Evolutionary conservation across 2,888 invertebrate genomes (phyloP).

Genomic region (Cordilura impudica): DNA sequence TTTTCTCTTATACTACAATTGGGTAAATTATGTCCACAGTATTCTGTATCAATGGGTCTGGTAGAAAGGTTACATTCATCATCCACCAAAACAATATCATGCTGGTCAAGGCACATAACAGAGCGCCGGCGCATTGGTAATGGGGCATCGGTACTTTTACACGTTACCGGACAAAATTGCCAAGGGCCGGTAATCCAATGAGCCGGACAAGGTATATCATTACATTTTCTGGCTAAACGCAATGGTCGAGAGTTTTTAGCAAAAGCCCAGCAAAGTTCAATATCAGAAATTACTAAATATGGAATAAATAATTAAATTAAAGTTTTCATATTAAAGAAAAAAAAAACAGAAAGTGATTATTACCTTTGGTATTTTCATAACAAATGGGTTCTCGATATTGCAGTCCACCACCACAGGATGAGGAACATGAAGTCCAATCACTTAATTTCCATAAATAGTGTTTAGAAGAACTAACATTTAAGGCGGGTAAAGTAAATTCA

Average conservation of each 20-base stretch:
- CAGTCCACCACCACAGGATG: constrained; percentile 87
- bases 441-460: constrained; percentile 86
- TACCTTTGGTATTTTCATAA: constrained; percentile 78
- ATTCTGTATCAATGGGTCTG: constrained; percentile 84
- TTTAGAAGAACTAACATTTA: constrained; percentile 81
- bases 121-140: constrained; percentile 82
- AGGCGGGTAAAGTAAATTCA: constrained; percentile 83
- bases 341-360: constrained; percentile 63
- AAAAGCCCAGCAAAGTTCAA: constrained; percentile 81
- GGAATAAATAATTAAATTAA: constrained; percentile 51
- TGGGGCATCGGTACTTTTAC: constrained; percentile 78
- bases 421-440: constrained; percentile 89
- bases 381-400: constrained; percentile 80
- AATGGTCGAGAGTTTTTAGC: constrained; percentile 80
- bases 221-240: constrained; percentile 83
- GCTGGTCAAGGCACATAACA: constrained; percentile 87
- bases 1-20: constrained; percentile 68
- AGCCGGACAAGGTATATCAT: constrained; percentile 83
- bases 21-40: constrained; percentile 80
- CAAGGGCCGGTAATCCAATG: constrained; percentile 93
- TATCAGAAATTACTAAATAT: constrained; percentile 81
- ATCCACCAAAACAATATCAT: constrained; percentile 87
- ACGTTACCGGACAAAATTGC: constrained; percentile 88
- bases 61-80: constrained; percentile 83
- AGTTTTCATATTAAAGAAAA: background rate